Evolutionary conservation across 2,888 invertebrate species (phyloP).

Genomic region (Orthosia incerta): DNA sequence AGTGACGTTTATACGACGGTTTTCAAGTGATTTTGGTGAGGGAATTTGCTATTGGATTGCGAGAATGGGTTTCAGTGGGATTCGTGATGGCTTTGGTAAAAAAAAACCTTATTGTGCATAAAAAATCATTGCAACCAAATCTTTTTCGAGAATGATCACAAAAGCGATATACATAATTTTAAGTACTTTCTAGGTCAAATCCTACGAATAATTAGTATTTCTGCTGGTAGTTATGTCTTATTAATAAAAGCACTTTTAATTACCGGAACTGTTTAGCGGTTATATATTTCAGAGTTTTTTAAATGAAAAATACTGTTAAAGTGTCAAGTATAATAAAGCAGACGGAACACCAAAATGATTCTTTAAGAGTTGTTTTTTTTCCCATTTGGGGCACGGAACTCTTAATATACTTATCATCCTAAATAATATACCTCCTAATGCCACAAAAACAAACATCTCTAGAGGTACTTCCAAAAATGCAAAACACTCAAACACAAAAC

Average conservation of each 20-base stretch:
- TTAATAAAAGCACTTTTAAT: too few relatives aligned
- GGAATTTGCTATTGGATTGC: slow-evolving; percentile 28
- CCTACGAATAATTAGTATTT: background rate
- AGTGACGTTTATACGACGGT: slow-evolving; percentile 51
- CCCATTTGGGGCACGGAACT: too few relatives aligned
- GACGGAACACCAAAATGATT: too few relatives aligned
- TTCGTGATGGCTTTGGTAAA: background rate
- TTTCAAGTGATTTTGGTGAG: slow-evolving; percentile 12
- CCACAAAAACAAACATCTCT: too few relatives aligned
- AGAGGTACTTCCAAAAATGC: background rate
- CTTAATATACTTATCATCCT: too few relatives aligned
- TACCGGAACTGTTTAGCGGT: too few relatives aligned
- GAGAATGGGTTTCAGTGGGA: background rate
- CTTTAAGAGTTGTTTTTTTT: too few relatives aligned
- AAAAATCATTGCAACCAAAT: background rate
- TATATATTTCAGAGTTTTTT: too few relatives aligned
- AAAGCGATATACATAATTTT: background rate
- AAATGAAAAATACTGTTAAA: too few relatives aligned
- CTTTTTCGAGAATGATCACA: background rate
- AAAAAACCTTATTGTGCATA: background rate
- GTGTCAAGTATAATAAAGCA: too few relatives aligned
- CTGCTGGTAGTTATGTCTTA: too few relatives aligned
- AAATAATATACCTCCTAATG: too few relatives aligned
- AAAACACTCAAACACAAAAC: background rate
- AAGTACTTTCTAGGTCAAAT: background rate